These are phyloP conservation scores for Caenorhabditis sp. DNA, from an alignment of 2,888 invertebrate genomes.

Conservation along the genomic window DNA sequence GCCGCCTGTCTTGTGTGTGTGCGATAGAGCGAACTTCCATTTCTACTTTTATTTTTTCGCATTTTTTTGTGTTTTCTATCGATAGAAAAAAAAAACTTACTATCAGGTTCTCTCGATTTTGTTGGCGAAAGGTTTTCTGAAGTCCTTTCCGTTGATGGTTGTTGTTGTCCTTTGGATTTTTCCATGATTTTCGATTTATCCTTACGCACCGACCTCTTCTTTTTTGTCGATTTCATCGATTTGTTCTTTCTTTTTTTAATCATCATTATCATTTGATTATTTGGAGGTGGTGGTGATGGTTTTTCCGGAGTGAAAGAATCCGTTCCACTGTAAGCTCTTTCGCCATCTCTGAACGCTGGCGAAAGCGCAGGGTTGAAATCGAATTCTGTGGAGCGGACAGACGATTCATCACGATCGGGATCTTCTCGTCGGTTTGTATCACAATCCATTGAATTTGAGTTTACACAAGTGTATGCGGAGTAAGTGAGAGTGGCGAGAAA, in stretches of 20 bases:
- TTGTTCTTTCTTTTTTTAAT: neutral
- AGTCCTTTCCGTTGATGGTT: too few relatives aligned
- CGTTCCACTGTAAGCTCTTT: neutral
- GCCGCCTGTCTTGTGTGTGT: neutral
- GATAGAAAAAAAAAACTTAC: neutral
- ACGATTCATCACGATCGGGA: neutral
- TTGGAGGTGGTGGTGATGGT: neutral
- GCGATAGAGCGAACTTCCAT: neutral
- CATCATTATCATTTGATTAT: neutral
- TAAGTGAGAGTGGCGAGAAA: neutral
- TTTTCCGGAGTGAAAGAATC: neutral
- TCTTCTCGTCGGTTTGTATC: neutral
- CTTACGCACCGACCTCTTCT: neutral
- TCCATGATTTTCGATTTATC: neutral
- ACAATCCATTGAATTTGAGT: neutral
- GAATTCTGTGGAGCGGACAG: neutral
- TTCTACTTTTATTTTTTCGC: neutral
- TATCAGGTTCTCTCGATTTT: neutral
- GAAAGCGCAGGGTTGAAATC: conserved; percentile 5
- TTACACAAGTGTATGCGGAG: neutral
- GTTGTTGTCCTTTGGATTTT: too few relatives aligned
- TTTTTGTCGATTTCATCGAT: neutral
- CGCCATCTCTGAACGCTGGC: neutral
- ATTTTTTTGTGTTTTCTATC: neutral
- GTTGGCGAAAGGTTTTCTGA: too few relatives aligned